Conservation (phyloP, 2,888 invertebrate genomes). For the Lymantria monacha region DNA sequence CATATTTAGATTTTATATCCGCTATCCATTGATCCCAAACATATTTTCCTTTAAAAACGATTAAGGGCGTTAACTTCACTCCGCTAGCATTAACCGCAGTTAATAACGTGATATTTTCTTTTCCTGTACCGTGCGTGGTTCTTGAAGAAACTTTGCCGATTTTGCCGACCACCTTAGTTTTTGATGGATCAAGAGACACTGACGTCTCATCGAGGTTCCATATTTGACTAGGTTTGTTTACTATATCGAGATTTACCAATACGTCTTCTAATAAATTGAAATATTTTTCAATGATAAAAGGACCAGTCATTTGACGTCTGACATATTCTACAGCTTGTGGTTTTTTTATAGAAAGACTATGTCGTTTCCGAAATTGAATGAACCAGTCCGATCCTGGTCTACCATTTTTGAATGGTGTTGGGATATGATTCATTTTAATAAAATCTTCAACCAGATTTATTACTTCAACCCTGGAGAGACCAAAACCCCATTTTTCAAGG, state of each 20-base stretch:
- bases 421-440: not conserved
- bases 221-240: not conserved
- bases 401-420: constrained; percentile 5
- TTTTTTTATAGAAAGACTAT: constrained; percentile 17
- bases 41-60: constrained; percentile 25
- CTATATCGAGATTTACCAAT: not conserved
- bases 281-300: constrained; percentile 12
- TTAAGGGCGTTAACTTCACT: constrained; percentile 21
- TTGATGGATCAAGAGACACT: constrained; percentile 23
- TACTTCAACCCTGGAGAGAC: constrained; percentile 1
- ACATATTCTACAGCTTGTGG: constrained; percentile 20
- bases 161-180: constrained; percentile 22
- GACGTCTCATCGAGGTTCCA: constrained; percentile 27
- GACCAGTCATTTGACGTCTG: constrained; percentile 16
- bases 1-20: constrained; percentile 9
- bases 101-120: constrained; percentile 27
- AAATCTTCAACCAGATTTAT: constrained; percentile 1
- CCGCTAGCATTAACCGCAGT: constrained; percentile 25
- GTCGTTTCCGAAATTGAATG: not conserved
- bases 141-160: constrained; percentile 9
- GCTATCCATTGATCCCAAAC: constrained; percentile 12
- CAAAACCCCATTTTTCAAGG: constrained; percentile 5
- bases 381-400: constrained; percentile 9
- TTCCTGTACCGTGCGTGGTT: not conserved
- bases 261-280: not conserved